phyloP scores from a whole-genome alignment of 1,140 invertebrate genomes.

The Lineus longissimus region DNA sequence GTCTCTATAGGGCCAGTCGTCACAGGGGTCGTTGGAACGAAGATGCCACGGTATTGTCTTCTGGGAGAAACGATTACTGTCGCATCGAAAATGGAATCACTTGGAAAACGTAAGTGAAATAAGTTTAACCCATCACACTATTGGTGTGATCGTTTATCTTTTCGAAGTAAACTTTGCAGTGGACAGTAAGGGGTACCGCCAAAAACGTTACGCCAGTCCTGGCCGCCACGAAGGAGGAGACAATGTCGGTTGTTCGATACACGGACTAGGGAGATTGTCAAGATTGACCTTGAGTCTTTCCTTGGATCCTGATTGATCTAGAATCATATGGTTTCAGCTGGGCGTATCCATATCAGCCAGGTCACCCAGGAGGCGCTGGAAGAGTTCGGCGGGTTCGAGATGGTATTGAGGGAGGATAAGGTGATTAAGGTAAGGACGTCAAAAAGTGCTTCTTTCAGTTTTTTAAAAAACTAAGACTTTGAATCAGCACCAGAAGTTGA shows the following conservation, averaged over 20 bases:
- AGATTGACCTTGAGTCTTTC: too few species aligned
- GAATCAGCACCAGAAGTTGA: too few species aligned
- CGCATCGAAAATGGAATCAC: conserved; percentile 5
- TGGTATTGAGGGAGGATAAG: conserved; percentile 18
- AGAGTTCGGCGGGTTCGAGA: conserved; percentile 18
- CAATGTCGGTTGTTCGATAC: too few species aligned
- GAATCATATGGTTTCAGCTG: conserved; percentile 21
- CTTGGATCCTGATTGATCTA: too few species aligned
- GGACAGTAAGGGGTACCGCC: neutral
- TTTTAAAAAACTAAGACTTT: too few species aligned
- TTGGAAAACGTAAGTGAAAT: neutral
- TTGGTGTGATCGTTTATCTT: neutral
- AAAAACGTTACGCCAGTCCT: too few species aligned
- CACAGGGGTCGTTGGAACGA: conserved; percentile 18
- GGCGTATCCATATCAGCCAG: conserved; percentile 26
- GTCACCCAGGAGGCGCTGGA: conserved; percentile 19
- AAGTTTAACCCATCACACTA: too few species aligned
- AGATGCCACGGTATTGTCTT: conserved; percentile 5
- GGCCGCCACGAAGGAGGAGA: too few species aligned
- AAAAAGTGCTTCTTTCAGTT: too few species aligned
- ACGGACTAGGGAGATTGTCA: too few species aligned
- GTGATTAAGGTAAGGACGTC: conserved; percentile 15
- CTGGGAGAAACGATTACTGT: neutral
- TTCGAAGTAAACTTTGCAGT: neutral
- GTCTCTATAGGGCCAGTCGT: conserved; percentile 24